Base-by-base conservation (phyloP, 1,140 invertebrate genomes). In the Arion vulgaris region DNA sequence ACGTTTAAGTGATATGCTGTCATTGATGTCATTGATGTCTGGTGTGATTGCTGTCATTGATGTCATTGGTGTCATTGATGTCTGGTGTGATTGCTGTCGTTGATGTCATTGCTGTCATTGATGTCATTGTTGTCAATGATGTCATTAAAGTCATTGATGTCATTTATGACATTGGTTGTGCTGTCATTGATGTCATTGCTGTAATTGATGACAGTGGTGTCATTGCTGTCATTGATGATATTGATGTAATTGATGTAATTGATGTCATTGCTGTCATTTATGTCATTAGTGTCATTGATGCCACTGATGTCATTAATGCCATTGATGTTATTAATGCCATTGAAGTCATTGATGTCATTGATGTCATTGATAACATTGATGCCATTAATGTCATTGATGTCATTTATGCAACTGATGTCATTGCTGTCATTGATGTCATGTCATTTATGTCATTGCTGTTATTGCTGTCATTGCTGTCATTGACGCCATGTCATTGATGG, bases 161-260 rank as follows among this genome's bases (percentile, higher is more conserved):
- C 36, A 73, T 38, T 73, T 13, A 13, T 73, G 28, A 17, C 39
- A 41, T 73, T 73, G 71, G 34, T n/a, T n/a, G n/a, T n/a, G n/a
- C n/a, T 73, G 28, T 73, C 39, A 41, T 73, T 73, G 71, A 13
- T 73, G 28, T 73, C 39, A 73, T 73, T 73, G 71, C 5, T 73
- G 28, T n/a, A 9, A 41, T 13, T 73, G 71, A 26, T 73, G 23
- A 11, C 39, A 41, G 13, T 73, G 71, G 34, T 38, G 28, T 73
- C 39, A 41, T 15, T 73, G 15, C 26, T 62, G 0, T 39, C 34
- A 79, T 5, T 73, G 71, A 15, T 38, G 5, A 17, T n/a, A 41
- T 73, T 73, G 71, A 15, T 73, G 23, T 57, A 23, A 45, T 62
- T 5, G 62, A 28, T 62, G 1, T 39, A 15, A 79, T 5, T 73